Conservation (phyloP, 2,888 invertebrate genomes). For the Plebejus anna region DNA sequence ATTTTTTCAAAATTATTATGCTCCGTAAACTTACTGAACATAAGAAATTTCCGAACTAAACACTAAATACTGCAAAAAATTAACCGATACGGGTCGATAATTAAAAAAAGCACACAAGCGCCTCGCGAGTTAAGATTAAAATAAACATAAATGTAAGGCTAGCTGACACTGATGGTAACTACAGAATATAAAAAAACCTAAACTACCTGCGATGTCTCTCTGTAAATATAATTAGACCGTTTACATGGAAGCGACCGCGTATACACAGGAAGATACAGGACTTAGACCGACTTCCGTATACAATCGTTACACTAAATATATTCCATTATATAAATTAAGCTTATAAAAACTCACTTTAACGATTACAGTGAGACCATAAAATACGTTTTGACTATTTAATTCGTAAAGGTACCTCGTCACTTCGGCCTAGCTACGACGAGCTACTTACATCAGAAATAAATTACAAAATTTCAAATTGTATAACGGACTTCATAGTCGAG, state of each 20-base stretch:
- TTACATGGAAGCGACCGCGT: conserved; percentile 46
- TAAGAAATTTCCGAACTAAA: conserved; percentile 16
- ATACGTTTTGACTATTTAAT: conserved; percentile 1
- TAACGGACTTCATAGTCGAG: conserved; percentile 31
- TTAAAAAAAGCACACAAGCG: conserved; percentile 56
- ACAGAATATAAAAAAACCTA: conserved; percentile 65
- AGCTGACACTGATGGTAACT: conserved; percentile 78
- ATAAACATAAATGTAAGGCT: conserved; percentile 65
- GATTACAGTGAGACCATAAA: conserved; percentile 12
- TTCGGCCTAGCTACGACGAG: neutral
- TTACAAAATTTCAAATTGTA: conserved; percentile 32
- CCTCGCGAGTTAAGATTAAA: conserved; percentile 56
- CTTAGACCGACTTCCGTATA: conserved; percentile 33
- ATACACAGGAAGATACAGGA: conserved; percentile 16
- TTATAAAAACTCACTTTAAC: neutral
- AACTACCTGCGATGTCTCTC: conserved; percentile 70
- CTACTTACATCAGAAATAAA: conserved; percentile 27
- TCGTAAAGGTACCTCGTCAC: neutral
- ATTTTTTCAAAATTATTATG: conserved; percentile 24
- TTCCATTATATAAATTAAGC: conserved; percentile 19
- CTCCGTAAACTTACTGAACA: neutral
- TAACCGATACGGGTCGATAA: neutral
- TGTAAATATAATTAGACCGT: conserved; percentile 54
- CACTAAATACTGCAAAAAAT: conserved; percentile 19
- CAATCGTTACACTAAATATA: conserved; percentile 32